Evolutionary conservation across 2,113 vertebrate species (phyloP).

Genomic region (Muntiacus reevesi): DNA sequence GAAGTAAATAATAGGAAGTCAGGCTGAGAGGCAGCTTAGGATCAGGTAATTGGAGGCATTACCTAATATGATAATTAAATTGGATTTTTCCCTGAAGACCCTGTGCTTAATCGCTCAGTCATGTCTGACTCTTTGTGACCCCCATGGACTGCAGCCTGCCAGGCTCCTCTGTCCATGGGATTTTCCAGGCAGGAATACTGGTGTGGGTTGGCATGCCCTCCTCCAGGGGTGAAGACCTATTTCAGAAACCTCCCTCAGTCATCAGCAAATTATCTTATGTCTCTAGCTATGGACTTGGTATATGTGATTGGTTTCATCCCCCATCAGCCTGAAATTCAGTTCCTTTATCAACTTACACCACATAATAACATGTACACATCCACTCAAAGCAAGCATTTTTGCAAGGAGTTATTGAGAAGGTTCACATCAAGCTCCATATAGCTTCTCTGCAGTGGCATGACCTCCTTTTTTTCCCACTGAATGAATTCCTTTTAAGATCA

Average conservation of each 20-base stretch:
- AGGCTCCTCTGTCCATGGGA: background rate
- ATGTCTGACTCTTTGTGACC: background rate
- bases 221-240: background rate
- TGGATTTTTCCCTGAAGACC: background rate
- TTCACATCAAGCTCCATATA: background rate
- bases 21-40: background rate
- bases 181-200: background rate
- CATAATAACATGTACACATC: background rate
- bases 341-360: background rate
- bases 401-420: background rate
- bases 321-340: background rate
- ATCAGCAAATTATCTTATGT: background rate
- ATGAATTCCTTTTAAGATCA: conserved; percentile 10
- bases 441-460: background rate
- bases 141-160: background rate
- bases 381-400: background rate
- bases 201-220: background rate
- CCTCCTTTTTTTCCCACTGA: background rate
- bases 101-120: background rate
- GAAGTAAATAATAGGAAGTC: background rate
- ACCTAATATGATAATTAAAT: background rate
- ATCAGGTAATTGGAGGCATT: background rate
- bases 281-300: background rate
- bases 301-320: background rate
- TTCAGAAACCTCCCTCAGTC: background rate